Evolutionary conservation across 2,888 invertebrate genomes (phyloP).

Genomic region (Oxycera nigricornis): DNA sequence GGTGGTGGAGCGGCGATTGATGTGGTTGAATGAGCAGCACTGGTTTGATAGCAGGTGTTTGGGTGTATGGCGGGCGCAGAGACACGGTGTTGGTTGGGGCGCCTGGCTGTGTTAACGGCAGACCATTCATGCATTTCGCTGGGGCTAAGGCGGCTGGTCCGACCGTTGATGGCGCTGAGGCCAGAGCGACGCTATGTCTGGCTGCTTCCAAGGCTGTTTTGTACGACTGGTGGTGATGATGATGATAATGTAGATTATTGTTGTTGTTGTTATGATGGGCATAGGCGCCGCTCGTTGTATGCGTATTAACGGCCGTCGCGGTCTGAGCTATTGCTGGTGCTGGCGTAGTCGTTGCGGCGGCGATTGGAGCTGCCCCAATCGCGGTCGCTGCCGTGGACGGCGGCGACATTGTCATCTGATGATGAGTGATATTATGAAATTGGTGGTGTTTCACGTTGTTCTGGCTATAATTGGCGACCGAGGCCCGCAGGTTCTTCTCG

Average conservation of each 20-base stretch:
- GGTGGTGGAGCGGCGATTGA: conserved; percentile 48
- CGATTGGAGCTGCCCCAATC: background rate
- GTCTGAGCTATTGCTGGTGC: conserved; percentile 44
- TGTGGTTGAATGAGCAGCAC: conserved; percentile 43
- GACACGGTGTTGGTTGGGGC: conserved; percentile 40
- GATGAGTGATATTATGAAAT: conserved; percentile 55
- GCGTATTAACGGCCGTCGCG: conserved; percentile 42
- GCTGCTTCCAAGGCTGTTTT: conserved; percentile 52
- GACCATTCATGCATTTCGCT: conserved; percentile 45
- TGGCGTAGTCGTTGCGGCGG: conserved; percentile 37
- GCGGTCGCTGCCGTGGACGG: conserved; percentile 23
- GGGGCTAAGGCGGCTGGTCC: conserved; percentile 30
- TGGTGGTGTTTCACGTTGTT: conserved; percentile 56
- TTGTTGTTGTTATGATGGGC: conserved; percentile 37
- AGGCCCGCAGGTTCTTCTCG: conserved; percentile 78
- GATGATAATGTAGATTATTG: conserved; percentile 43
- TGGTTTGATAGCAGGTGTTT: conserved; percentile 47
- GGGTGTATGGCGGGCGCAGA: conserved; percentile 40
- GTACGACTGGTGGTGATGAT: conserved; percentile 45
- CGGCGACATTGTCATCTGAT: conserved; percentile 28
- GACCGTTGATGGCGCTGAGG: conserved; percentile 33
- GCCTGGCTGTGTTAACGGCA: conserved; percentile 33
- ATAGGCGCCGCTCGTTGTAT: conserved; percentile 30
- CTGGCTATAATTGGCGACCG: conserved; percentile 66
- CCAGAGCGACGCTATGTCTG: conserved; percentile 54